Percentiles rank a stretch among this genome's conserved stretches.
These are phyloP conservation scores for Ophion ventricosus DNA, from an alignment of 2,888 invertebrate genomes.

Conservation along the genomic window DNA sequence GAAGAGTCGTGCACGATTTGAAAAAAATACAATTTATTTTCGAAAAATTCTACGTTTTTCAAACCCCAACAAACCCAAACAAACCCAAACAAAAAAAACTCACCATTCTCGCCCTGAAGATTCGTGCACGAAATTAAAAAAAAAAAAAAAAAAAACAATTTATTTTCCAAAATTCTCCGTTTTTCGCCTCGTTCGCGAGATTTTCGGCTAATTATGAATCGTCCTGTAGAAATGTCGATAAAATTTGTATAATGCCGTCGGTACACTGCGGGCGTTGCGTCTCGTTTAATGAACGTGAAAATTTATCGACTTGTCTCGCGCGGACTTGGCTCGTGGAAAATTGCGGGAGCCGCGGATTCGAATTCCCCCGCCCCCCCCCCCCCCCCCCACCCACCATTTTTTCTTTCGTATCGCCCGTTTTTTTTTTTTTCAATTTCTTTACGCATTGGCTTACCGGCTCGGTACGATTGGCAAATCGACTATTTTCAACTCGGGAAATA, in stretches of 20 bases:
- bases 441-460: constrained; percentile 31
- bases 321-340: constrained; percentile 58
- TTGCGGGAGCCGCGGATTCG: constrained; percentile 38
- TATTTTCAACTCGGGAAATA: constrained; percentile 14
- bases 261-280: constrained; percentile 67
- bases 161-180: not conserved
- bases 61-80: no score
- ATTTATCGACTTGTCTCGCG: constrained; percentile 77
- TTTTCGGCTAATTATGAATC: not conserved
- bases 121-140: not conserved
- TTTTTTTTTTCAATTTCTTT: constrained; percentile 35
- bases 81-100: no score
- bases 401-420: not conserved
- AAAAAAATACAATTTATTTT: no score
- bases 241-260: not conserved
- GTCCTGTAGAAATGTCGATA: constrained; percentile 26
- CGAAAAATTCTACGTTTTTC: no score
- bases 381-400: not conserved
- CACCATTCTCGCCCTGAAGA: no score
- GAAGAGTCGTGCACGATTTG: not conserved
- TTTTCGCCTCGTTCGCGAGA: not conserved
- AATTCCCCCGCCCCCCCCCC: constrained; percentile 5
- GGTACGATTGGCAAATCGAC: constrained; percentile 21
- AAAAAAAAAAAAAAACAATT: not conserved
- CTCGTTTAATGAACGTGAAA: constrained; percentile 74